phyloP scores from a whole-genome alignment of 1,140 invertebrate genomes.

The Colletes gigas region DNA sequence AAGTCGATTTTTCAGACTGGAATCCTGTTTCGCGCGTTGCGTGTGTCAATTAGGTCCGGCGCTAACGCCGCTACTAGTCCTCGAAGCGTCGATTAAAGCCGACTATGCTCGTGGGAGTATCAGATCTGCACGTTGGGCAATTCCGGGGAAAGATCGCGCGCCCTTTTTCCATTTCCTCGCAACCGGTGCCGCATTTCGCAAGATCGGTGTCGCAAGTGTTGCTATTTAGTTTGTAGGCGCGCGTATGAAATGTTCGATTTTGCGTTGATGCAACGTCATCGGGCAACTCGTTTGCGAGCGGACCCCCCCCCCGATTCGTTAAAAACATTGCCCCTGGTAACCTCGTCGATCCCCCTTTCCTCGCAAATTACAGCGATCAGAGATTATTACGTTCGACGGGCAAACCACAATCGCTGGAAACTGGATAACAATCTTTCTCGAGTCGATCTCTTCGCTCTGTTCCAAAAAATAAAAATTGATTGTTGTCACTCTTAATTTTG shows the following conservation, averaged over 20 bases:
- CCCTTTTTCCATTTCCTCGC: neutral
- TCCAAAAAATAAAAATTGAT: too few relatives aligned
- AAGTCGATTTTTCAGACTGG: too few relatives aligned
- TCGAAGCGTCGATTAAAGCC: too few relatives aligned
- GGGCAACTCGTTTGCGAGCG: neutral
- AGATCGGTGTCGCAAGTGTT: neutral
- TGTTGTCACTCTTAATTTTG: too few relatives aligned
- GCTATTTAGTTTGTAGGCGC: neutral
- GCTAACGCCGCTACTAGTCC: too few relatives aligned
- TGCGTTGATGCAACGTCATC: neutral
- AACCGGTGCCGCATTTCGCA: neutral
- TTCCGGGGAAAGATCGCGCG: neutral
- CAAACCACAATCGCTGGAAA: too few relatives aligned
- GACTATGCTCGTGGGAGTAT: neutral
- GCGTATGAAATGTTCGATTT: conserved; percentile 16
- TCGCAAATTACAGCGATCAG: neutral
- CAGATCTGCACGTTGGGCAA: neutral
- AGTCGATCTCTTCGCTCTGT: too few relatives aligned
- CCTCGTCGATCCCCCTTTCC: neutral
- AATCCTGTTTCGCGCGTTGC: too few relatives aligned
- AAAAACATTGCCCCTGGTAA: neutral
- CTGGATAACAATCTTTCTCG: too few relatives aligned
- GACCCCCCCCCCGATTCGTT: neutral
- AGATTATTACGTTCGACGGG: neutral
- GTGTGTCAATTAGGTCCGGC: too few relatives aligned